phyloP scores from a whole-genome alignment of 1,140 invertebrate species.

The Trichomalopsis sarcophagae region DNA sequence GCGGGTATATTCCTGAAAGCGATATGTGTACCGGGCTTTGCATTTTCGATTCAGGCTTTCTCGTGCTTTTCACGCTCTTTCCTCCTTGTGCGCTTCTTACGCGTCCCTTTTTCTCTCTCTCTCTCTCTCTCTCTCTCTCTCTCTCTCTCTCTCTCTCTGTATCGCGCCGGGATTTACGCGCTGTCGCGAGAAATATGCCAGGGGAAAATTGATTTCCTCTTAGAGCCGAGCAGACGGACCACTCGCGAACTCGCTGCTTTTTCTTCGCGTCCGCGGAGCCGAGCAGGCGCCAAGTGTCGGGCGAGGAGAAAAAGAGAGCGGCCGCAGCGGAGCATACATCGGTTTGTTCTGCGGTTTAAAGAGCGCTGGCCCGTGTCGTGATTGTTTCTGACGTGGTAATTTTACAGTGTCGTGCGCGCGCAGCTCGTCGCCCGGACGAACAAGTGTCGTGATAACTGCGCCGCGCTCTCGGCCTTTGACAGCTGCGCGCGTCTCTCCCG shows the following conservation, averaged over 20 bases:
- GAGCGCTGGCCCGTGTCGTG: slow-evolving; percentile 67
- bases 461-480: background rate
- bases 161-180: background rate
- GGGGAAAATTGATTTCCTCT: slow-evolving; percentile 3
- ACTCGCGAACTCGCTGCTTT: background rate
- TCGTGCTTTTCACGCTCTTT: background rate
- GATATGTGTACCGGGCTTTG: slow-evolving; percentile 25
- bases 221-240: background rate
- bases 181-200: background rate
- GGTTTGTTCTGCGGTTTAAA: slow-evolving; percentile 35
- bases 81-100: background rate
- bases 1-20: background rate
- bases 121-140: background rate
- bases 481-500: slow-evolving; percentile 51
- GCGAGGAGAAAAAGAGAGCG: slow-evolving; percentile 14
- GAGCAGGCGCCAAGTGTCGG: background rate
- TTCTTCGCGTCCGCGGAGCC: background rate
- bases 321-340: background rate
- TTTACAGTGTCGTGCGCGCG: slow-evolving; percentile 75
- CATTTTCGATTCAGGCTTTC: slow-evolving; percentile 36
- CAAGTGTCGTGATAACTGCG: slow-evolving; percentile 65
- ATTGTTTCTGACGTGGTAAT: slow-evolving; percentile 75
- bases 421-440: slow-evolving; percentile 52
- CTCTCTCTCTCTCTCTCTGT: background rate
- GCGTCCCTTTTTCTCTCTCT: background rate